A percentile compares a stretch with the other conserved stretches of the same genome.
phyloP scores from a whole-genome alignment of 2,888 invertebrate genomes.

The Branchipolynoe longqiensis region DNA sequence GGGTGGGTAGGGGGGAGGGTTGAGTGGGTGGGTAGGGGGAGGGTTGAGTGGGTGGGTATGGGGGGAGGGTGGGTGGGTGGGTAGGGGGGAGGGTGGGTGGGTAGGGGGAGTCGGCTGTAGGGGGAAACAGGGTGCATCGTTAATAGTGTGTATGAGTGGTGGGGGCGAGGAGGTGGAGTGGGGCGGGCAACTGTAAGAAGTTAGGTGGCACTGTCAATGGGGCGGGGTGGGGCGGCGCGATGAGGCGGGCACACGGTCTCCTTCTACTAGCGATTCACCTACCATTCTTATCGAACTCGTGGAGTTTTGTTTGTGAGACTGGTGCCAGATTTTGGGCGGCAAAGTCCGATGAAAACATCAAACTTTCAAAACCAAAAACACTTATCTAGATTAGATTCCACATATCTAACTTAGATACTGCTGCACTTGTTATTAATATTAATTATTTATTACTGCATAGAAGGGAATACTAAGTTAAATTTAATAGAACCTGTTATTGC shows the following conservation, averaged over 20 bases:
- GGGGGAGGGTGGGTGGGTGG: neutral
- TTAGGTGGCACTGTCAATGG: neutral
- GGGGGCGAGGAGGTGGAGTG: neutral
- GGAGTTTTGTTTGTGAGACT: no score
- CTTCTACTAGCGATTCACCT: no score
- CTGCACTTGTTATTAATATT: no score
- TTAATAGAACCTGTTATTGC: no score
- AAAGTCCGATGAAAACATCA: no score
- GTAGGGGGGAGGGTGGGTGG: neutral
- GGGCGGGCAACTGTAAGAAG: neutral
- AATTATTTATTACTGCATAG: no score
- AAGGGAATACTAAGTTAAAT: no score
- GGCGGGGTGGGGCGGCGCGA: neutral
- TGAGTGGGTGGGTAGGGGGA: slow-evolving; percentile 6
- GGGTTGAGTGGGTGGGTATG: neutral
- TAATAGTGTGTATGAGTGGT: neutral
- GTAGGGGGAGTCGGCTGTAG: neutral
- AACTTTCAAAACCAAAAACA: no score
- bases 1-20: slow-evolving; percentile 15
- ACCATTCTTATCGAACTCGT: no score
- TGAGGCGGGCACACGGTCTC: neutral
- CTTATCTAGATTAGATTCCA: no score
- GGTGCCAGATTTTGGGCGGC: no score
- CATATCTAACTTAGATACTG: no score
- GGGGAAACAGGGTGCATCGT: neutral